Evolutionary conservation across 2,888 invertebrate genomes (phyloP), one percentile per base, ranked within the genome.

Genomic region (Zygaena filipendulae): DNA sequence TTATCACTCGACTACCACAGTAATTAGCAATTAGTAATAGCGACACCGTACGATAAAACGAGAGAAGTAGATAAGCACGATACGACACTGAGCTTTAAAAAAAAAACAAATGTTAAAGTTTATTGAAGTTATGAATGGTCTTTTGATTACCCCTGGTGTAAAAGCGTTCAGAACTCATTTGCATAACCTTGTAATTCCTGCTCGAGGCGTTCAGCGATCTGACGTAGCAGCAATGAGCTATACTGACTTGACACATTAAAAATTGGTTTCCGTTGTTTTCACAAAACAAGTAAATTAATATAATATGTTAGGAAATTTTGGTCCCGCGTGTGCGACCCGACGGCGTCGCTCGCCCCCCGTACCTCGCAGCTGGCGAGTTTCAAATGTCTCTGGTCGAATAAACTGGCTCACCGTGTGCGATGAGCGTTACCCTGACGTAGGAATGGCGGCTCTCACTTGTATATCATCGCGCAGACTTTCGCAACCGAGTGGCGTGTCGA

Each of bases 121-220:
- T 81, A 79, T 81, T 81, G 50, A 81, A 81, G 59, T 81, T 81
- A 52, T 81, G 81, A 60, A 81, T 81, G 79, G 81, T 80, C 74
- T 80, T 70, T 79, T 69, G 80, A 62, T 81, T 80, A 69, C 69
- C 70, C 67, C 80, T 79, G 52, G 80, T 81, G 63, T 81, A 81
- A 66, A 80, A 80, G 56, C 81, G 79, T 77, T 81, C 81, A 66
- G 80, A 79, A 79, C 79, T 80, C 81, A 81, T 81, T 71, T 80
- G 81, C 75, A 80, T 77, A 75, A 80, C 80, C 71, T 79, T 79
- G 67, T 79, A 80, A 63, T 79, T 80, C 66, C 74, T 79, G 69
- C 79, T 79, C 51, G 71, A 70, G 58, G 71, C 77, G 68, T 66
- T 69, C 71, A 58, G 63, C 72, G 72, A 70, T 77, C 79, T 72